phyloP scores from a whole-genome alignment of 1,140 invertebrate genomes.

The Teleopsis dalmanni region DNA sequence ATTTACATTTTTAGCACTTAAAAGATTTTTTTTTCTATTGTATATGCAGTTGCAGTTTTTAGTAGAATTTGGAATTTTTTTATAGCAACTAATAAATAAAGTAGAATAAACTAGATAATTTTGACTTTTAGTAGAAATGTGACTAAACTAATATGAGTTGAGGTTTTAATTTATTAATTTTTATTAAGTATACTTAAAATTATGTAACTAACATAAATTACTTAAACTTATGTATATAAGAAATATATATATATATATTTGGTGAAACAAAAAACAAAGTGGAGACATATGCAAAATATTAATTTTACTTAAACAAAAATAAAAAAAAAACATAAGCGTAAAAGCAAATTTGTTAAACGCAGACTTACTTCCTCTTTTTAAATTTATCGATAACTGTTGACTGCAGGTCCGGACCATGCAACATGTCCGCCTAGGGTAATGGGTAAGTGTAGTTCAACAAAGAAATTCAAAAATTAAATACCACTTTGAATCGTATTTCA shows the following conservation, averaged over 20 bases:
- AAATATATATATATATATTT: slow-evolving; percentile 6
- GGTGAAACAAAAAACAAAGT: slow-evolving; percentile 1
- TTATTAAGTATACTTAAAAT: background rate
- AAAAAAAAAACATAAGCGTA: background rate
- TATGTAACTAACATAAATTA: slow-evolving; percentile 4
- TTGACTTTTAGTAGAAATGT: background rate
- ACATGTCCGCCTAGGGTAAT: slow-evolving; percentile 45
- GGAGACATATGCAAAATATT: background rate
- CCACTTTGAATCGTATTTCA: too few relatives aligned
- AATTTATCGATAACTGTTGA: slow-evolving; percentile 4
- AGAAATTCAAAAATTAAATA: too few relatives aligned
- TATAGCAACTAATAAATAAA: background rate
- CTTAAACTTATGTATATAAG: background rate
- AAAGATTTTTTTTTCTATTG: slow-evolving; percentile 21
- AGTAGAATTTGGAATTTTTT: slow-evolving; percentile 7
- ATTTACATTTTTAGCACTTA: slow-evolving; percentile 16
- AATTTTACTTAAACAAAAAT: background rate
- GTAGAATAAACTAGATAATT: background rate
- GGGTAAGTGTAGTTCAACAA: slow-evolving; percentile 44
- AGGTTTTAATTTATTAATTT: background rate
- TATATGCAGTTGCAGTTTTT: slow-evolving; percentile 42
- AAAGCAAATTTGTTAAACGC: background rate
- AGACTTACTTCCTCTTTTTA: background rate
- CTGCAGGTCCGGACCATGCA: slow-evolving; percentile 47
- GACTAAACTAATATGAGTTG: background rate